A percentile compares a stretch with the other conserved stretches of the same genome.
phyloP scores from a whole-genome alignment of 2,888 invertebrate genomes.

The Mamestra brassicae region DNA sequence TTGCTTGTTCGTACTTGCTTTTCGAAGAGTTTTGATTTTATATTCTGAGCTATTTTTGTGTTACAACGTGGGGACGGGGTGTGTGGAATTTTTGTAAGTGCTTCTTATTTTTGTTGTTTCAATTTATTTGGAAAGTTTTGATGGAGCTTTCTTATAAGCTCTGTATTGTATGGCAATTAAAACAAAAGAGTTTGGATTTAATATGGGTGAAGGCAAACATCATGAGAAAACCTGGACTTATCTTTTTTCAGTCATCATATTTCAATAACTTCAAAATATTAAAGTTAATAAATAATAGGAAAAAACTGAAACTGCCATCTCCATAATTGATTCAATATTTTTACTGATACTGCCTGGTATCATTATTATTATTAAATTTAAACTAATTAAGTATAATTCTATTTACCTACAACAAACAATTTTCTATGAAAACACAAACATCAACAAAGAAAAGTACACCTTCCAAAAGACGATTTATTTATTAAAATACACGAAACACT shows the following conservation, averaged over 20 bases:
- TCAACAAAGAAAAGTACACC: background rate
- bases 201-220: too few species aligned
- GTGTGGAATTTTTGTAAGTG: background rate
- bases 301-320: too few species aligned
- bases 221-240: too few species aligned
- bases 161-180: too few species aligned
- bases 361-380: too few species aligned
- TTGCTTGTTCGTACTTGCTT: constrained; percentile 19
- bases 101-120: background rate
- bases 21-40: constrained; percentile 52
- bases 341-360: too few species aligned
- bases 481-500: constrained; percentile 18
- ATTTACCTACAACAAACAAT: background rate
- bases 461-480: background rate
- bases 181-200: too few species aligned
- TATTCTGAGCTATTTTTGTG: constrained; percentile 28
- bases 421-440: background rate
- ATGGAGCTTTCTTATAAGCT: background rate
- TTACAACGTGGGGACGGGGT: background rate
- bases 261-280: too few species aligned
- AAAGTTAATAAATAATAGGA: too few species aligned
- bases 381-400: too few species aligned
- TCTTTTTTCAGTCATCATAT: too few species aligned
- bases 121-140: constrained; percentile 5
- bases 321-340: too few species aligned